These are phyloP conservation scores for Pollachius pollachius DNA, from an alignment of 2,113 vertebrate genomes.

Conservation along the genomic window DNA sequence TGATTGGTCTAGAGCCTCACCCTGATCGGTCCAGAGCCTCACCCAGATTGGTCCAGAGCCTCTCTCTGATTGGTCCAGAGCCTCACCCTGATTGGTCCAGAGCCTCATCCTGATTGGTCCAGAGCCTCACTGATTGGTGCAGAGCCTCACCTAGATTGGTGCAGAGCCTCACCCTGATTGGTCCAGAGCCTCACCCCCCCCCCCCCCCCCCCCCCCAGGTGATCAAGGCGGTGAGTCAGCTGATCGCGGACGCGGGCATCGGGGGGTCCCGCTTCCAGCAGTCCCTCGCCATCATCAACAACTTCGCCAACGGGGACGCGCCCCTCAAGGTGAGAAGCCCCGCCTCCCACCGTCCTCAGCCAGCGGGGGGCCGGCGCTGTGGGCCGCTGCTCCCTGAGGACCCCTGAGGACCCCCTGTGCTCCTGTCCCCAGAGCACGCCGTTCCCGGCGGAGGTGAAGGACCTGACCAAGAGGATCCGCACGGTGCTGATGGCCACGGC, in stretches of 20 bases:
- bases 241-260: constrained; percentile 96
- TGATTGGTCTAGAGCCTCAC: not conserved
- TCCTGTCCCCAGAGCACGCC: constrained; percentile 79
- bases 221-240: constrained; percentile 96
- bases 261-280: constrained; percentile 96
- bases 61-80: not conserved
- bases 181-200: too few species aligned
- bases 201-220: constrained; percentile 74
- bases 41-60: too few species aligned
- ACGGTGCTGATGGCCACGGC: constrained; percentile 98
- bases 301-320: constrained; percentile 95
- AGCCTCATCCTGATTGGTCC: not conserved
- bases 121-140: not conserved
- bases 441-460: constrained; percentile 96
- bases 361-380: too few species aligned
- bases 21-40: not conserved
- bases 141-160: too few species aligned
- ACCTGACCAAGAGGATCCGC: constrained; percentile 93
- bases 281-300: constrained; percentile 95
- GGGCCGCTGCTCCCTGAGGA: too few species aligned
- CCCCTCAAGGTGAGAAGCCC: constrained; percentile 76
- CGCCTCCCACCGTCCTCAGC: too few species aligned
- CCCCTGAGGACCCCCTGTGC: too few species aligned
- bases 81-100: too few species aligned
- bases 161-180: too few species aligned